Base-by-base conservation (phyloP, 2,797 vertebrate genomes). In the Diplodus sargus region DNA sequence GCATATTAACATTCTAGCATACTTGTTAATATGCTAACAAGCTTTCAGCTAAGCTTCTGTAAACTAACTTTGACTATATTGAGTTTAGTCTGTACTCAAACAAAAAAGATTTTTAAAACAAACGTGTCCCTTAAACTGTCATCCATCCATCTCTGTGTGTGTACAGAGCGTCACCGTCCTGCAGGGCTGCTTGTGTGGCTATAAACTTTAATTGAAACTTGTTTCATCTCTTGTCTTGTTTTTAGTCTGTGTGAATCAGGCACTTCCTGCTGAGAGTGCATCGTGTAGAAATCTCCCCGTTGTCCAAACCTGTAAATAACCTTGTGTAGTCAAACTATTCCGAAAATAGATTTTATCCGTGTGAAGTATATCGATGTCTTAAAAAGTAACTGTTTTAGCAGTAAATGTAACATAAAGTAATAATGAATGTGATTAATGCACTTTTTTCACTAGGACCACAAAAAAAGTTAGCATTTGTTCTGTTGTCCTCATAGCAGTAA, bases 381-480 rank as follows among this genome's bases (percentile, higher is more conserved):
- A 82, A 88, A 76, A 83, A 79, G 51, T 81, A 81, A 70, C 68
- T 47, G 75, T 90, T 85, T 81, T 81, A 86, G 85, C 74, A 65
- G 81, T 87, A 83, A 76, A 85, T 74, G 81, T 89, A 78, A 79
- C 63, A 85, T 74, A 74, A 78, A 74, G 56, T 89, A 75, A 85
- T 74, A 76, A 89, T 84, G 86, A 91, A 93, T 90, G 91, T 93
- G 85, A 92, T 82, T 57, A 75, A 86, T 63, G 91, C 90, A 91
- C 87, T 89, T 92, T 93, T 71, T 83, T 76, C 79, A 86, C 81
- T 81, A 69, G 59, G 87, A 87, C 76, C 56, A 43, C 65, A 85
- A 84, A 84, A 62, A 34, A 61, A 22, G 3, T 42, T 57, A 60
- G 49, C 11, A 15, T 73, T 66, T 77, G 53, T 79, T 91, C 84